Conservation (phyloP, 1,140 invertebrate genomes). For the Leptinotarsa texana region DNA sequence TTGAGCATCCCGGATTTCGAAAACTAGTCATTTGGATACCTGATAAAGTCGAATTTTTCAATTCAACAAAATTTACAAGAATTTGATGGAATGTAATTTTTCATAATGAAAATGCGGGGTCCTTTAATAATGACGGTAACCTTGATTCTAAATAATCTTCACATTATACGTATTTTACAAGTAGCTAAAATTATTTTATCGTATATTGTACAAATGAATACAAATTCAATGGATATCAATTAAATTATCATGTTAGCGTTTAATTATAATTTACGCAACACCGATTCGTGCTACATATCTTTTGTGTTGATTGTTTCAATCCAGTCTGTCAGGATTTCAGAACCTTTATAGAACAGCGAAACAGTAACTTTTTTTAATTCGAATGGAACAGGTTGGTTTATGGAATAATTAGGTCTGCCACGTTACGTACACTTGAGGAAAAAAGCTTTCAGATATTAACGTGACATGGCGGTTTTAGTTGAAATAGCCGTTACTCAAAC, state of each 20-base stretch:
- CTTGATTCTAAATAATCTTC: too few relatives aligned
- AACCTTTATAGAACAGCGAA: neutral
- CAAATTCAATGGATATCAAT: too few relatives aligned
- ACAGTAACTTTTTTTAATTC: neutral
- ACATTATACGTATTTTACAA: too few relatives aligned
- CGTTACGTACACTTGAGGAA: neutral
- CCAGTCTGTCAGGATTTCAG: neutral
- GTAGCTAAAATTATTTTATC: too few relatives aligned
- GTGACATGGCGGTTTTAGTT: neutral
- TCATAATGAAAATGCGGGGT: too few relatives aligned
- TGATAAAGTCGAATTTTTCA: too few relatives aligned
- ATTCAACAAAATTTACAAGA: too few relatives aligned
- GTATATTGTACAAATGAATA: too few relatives aligned
- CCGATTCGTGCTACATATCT: neutral
- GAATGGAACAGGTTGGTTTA: neutral
- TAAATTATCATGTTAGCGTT: neutral
- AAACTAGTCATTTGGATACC: too few relatives aligned
- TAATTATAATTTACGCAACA: conserved; percentile 1
- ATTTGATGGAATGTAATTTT: too few relatives aligned
- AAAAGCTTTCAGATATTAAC: neutral
- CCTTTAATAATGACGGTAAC: too few relatives aligned
- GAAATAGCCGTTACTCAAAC: neutral
- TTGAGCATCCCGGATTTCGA: too few relatives aligned
- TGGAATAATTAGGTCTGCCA: neutral
- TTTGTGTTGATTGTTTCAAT: neutral